Base-by-base conservation (phyloP, 2,113 vertebrate species). In the Mirounga angustirostris region DNA sequence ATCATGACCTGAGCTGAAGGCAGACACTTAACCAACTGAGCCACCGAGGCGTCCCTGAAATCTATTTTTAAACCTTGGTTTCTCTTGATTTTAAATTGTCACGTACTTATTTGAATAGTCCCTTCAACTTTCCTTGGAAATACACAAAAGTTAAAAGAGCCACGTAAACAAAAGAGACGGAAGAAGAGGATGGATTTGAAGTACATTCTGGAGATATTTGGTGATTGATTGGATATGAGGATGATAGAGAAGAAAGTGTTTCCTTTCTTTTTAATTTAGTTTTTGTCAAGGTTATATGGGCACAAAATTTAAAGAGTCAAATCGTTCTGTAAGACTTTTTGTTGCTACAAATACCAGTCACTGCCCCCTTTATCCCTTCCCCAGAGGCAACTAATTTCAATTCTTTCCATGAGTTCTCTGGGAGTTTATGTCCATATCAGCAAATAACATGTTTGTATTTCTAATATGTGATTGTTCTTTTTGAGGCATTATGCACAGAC, bases 21-120 rank as follows among this genome's bases (percentile, higher is more conserved):
- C 63, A 65, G 63, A 30, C 12, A 6, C 28, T 65, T 65, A 15
- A 14, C 13, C 26, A 65, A 30, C 28, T 65, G 28, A 65, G 63
- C 63, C 63, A 30, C 63, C 26, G 28, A 65, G 63, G 63, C 28
- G 30, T 13, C 14, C 63, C 28, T 65, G 63, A 65, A 30, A 65
- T 65, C 0, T 5, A 65, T 30, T 40, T 0, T 43, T 63, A 96
- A 83, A 79, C 71, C 40, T 94, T 14, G 0, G 14, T 91, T 84
- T 97, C 92, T 89, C 96, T 95, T 87, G 50, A 95, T 65, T 97
- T 92, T 76, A 97, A 96, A 92, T 46, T 95, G 18, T 83, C 78
- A 84, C 82, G 59, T 30, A 43, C 54, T 56, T 12, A 28, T 95
- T 92, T 91, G 73, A 96, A 95, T 26, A 85, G 84, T 28, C 61